Base-by-base conservation (phyloP, 2,797 vertebrate genomes). In the Gadopsis marmoratus region DNA sequence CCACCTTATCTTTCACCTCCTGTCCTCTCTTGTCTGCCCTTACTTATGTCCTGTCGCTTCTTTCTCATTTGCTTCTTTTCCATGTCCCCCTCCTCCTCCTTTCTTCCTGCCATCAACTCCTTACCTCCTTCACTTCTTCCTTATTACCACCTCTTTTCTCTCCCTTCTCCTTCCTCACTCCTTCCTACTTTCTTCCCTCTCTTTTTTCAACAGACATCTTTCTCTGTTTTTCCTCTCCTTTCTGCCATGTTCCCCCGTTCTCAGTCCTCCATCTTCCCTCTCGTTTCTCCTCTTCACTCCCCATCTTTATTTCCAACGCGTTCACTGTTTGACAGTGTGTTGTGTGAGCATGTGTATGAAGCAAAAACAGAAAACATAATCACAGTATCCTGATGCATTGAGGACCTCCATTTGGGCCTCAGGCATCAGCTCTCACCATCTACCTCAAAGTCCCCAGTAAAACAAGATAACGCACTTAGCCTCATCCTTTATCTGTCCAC, bases 401-500 rank as follows among this genome's bases (percentile, higher is more conserved):
- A 90, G 72, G 82, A 88, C 75, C 79, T 86, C 76, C 50, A 88
- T 88, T 88, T 78, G 78, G 81, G 86, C 93, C 90, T 81, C 77
- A 87, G 90, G 93, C 93, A 78, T 87, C 67, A 72, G 75, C 79
- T 87, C 89, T 87, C 64, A 66, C 68, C 71, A 70, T 81, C 79
- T 81, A 90, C 81, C 87, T 90, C 78, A 74, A 92, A 87, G 86
- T 78, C 73, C 78, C 56, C 69, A 77, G 67, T 74, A 56, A 86
- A 91, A 87, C 80, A 88, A 91, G 91, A 93, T 83, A 89, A 90
- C 85, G 88, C 66, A 83, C 76, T 80, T 82, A 82, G 60, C 69
- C 81, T 79, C 75, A 82, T 84, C 82, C 41, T 78, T 88, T 55
- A 74, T 84, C 71, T 69, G 74, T 63, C 81, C 74, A 71, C 76